phyloP scores from a whole-genome alignment of 2,797 vertebrate species.

The Phoxinus dragarum region DNA sequence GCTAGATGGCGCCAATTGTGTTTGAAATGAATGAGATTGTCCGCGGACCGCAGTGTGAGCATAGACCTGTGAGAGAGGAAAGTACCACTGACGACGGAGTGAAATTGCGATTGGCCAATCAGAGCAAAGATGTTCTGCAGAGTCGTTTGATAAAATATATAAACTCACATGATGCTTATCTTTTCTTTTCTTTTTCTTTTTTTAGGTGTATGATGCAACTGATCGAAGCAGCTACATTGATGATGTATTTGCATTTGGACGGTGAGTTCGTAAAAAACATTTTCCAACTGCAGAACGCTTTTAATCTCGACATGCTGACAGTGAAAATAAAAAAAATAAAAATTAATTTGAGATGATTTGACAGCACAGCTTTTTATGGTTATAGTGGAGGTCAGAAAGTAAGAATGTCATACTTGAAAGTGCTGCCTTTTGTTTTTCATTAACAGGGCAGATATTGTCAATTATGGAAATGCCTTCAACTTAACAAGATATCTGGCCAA shows the following conservation, averaged over 20 bases:
- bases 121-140: neutral
- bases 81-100: neutral
- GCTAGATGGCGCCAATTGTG: neutral
- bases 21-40: neutral
- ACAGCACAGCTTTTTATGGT: neutral
- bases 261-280: slow-evolving; percentile 74
- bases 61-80: neutral
- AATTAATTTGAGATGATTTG: neutral
- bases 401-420: neutral
- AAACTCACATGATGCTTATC: neutral
- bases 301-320: neutral
- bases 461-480: slow-evolving; percentile 83
- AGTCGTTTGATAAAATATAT: neutral
- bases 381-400: neutral
- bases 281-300: neutral
- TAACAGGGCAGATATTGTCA: slow-evolving; percentile 81
- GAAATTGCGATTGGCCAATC: neutral
- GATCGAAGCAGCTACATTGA: slow-evolving; percentile 91
- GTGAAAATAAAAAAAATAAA: neutral
- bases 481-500: slow-evolving; percentile 85
- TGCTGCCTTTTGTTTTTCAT: slow-evolving; percentile 15
- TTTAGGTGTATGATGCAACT: slow-evolving; percentile 76
- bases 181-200: neutral
- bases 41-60: too few relatives aligned
- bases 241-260: slow-evolving; percentile 90